Evolutionary conservation across 2,113 vertebrate genomes (phyloP).

Genomic region (Psilopsiagon aymara): DNA sequence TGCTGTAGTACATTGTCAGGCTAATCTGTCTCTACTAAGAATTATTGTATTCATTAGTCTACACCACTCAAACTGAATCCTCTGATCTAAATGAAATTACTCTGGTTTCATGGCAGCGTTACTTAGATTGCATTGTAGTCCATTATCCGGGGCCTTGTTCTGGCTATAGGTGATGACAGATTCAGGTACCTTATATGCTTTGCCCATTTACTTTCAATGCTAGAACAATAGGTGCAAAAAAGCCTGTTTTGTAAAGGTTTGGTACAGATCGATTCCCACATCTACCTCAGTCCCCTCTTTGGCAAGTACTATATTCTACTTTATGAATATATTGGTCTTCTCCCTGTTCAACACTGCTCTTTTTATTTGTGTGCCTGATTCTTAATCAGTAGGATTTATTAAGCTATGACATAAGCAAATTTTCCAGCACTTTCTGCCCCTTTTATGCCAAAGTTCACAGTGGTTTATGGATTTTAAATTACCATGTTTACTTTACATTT

Average conservation of each 20-base stretch:
- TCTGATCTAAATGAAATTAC: slow-evolving; percentile 37
- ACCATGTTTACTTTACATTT: background rate
- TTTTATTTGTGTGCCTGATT: background rate
- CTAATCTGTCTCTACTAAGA: slow-evolving; percentile 10
- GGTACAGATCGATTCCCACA: background rate
- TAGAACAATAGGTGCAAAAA: background rate
- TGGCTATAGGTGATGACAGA: background rate
- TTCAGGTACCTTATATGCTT: background rate
- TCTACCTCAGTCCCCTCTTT: background rate
- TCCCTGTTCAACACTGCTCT: background rate
- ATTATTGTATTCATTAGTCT: slow-evolving; percentile 36
- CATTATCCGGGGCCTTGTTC: background rate
- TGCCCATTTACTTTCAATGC: background rate
- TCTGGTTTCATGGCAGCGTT: slow-evolving; percentile 9
- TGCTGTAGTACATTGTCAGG: background rate
- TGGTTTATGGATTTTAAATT: background rate
- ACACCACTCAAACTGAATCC: background rate
- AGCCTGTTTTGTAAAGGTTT: background rate
- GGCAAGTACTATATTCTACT: background rate
- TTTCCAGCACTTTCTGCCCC: background rate
- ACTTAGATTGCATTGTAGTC: background rate
- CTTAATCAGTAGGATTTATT: background rate
- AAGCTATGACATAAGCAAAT: background rate
- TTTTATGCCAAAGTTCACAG: background rate
- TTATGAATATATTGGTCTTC: background rate